phyloP scores from a whole-genome alignment of 2,888 invertebrate species.

The Drosophila mulleri region DNA sequence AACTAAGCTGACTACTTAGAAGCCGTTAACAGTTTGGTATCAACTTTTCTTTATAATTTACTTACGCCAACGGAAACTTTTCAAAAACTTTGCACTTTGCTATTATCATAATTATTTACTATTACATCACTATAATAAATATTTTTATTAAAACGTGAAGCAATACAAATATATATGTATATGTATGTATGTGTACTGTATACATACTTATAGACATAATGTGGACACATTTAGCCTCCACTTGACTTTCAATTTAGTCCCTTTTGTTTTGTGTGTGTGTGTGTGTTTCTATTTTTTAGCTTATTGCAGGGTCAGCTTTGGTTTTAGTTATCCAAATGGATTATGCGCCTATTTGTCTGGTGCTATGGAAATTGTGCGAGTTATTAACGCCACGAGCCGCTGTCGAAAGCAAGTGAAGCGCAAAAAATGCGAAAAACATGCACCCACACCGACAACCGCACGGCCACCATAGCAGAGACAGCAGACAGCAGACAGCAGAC shows the following conservation, averaged over 20 bases:
- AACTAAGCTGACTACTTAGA: not conserved
- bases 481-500: not conserved
- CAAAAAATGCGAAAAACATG: constrained; percentile 73
- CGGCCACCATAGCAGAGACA: not conserved
- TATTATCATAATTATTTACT: not conserved
- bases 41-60: not conserved
- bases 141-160: not conserved
- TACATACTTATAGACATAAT: not conserved
- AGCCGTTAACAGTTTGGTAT: not conserved
- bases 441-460: constrained; percentile 32
- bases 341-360: constrained; percentile 56
- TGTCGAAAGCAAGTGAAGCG: constrained; percentile 66
- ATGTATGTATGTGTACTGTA: not conserved
- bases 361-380: constrained; percentile 52
- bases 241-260: constrained; percentile 1
- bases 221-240: not conserved
- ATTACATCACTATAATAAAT: not conserved
- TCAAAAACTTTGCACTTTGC: not conserved
- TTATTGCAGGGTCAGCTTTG: constrained; percentile 16
- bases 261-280: not conserved
- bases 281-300: not conserved
- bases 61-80: not conserved
- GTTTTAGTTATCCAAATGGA: constrained; percentile 46
- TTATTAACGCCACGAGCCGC: constrained; percentile 74
- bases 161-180: not conserved